phyloP scores from a whole-genome alignment of 2,888 invertebrate genomes.

The Danaus chrysippus region DNA sequence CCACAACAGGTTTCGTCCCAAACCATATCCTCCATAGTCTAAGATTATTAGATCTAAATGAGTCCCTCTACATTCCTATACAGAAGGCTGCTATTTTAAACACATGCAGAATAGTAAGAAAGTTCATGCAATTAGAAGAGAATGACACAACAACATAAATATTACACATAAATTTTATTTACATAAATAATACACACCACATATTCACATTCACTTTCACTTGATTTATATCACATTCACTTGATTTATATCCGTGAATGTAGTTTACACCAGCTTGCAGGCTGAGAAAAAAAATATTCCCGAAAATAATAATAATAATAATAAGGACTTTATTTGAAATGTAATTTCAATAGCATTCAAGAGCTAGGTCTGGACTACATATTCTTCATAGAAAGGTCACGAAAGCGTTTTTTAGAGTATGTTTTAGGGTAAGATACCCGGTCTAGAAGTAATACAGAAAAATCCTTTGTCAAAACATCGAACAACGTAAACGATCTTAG shows the following conservation, averaged over 20 bases:
- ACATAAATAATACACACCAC: no score
- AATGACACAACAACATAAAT: no score
- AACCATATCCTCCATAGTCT: neutral
- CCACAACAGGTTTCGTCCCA: neutral
- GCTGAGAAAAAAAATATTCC: no score
- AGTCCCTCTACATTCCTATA: neutral
- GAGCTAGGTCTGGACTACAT: no score
- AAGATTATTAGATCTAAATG: neutral
- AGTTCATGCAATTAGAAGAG: no score
- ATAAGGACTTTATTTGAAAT: neutral
- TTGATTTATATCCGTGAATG: no score
- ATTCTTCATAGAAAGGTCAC: neutral
- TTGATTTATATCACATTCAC: no score
- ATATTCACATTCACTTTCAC: no score
- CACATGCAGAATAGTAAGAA: neutral
- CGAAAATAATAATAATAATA: no score
- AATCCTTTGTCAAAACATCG: neutral
- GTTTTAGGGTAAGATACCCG: neutral
- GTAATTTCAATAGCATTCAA: neutral
- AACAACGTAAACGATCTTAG: conserved; percentile 5
- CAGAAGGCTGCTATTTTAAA: neutral
- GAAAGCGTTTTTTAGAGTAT: neutral
- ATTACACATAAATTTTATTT: no score
- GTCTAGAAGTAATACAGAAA: neutral
- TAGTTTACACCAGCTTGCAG: no score